phyloP scores from a whole-genome alignment of 2,888 invertebrate species.

The Schizaphis graminum region DNA sequence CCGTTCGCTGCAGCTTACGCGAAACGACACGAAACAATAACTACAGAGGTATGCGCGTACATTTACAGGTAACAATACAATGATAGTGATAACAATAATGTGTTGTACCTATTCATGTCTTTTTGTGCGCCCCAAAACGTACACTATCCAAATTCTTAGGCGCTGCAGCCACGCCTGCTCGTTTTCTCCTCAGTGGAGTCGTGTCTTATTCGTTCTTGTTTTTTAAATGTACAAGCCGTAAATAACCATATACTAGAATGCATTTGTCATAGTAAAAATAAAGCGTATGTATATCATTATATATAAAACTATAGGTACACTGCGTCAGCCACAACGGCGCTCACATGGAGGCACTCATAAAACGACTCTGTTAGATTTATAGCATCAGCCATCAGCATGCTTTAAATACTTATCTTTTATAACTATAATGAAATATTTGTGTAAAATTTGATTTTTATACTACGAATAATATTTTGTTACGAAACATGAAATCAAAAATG shows the following conservation, averaged over 20 bases:
- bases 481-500: too few species aligned
- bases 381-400: neutral
- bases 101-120: neutral
- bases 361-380: neutral
- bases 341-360: neutral
- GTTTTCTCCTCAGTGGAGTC: neutral
- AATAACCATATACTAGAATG: neutral
- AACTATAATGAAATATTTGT: too few species aligned
- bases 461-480: too few species aligned
- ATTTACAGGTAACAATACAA: neutral
- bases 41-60: neutral
- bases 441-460: too few species aligned
- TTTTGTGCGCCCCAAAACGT: constrained; percentile 19
- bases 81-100: neutral
- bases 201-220: neutral
- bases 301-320: neutral
- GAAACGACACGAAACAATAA: constrained; percentile 1
- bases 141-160: neutral
- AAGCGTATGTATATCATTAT: too few species aligned
- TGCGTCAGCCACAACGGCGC: neutral
- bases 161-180: neutral
- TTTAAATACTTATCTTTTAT: too few species aligned
- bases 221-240: neutral
- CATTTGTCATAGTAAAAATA: neutral
- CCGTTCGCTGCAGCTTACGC: neutral